phyloP scores from a whole-genome alignment of 1,140 invertebrate species.

The Eurosta solidaginis region DNA sequence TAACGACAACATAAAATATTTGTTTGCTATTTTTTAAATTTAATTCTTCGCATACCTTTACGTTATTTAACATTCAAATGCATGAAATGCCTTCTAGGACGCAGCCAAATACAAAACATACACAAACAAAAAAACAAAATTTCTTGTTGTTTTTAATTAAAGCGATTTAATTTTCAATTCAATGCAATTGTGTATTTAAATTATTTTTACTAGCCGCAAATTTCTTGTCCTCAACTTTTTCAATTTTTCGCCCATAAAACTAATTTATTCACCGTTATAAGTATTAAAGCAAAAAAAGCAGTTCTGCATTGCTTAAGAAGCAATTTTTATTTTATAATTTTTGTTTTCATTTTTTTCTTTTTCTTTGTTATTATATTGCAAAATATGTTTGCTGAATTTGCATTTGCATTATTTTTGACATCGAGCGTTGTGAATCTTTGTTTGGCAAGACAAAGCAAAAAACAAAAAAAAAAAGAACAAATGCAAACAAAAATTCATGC shows the following conservation, averaged over 20 bases:
- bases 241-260: background rate
- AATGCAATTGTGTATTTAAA: background rate
- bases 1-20: background rate
- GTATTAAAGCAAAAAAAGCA: background rate
- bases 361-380: background rate
- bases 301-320: background rate
- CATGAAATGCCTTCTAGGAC: conserved; percentile 4
- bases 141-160: conserved; percentile 18
- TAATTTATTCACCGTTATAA: background rate
- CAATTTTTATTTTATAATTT: background rate
- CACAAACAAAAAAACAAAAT: background rate
- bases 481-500: background rate
- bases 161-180: conserved; percentile 12
- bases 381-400: background rate
- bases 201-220: no score
- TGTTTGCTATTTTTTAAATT: background rate
- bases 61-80: conserved; percentile 16
- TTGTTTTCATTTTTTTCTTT: background rate
- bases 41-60: background rate
- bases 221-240: background rate
- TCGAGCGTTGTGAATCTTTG: background rate
- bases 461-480: background rate
- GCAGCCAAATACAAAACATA: background rate
- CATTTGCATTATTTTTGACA: conserved; percentile 2
- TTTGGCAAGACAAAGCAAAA: background rate